A percentile compares a stretch with the other conserved stretches of the same genome.
These are phyloP conservation scores for Tachina lurida DNA, from an alignment of 2,888 invertebrate genomes.

Conservation along the genomic window DNA sequence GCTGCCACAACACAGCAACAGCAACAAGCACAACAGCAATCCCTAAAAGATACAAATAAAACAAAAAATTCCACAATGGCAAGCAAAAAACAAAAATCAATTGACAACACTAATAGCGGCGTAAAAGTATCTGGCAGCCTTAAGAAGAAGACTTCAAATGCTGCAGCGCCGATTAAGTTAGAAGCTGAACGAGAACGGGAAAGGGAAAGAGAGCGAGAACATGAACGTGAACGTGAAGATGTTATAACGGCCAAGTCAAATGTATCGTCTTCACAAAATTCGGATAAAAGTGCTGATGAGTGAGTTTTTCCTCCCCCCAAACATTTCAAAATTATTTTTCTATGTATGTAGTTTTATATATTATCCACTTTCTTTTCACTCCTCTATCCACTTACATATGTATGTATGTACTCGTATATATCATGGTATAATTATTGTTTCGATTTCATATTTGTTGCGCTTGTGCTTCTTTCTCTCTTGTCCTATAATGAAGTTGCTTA, in stretches of 20 bases:
- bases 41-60: slow-evolving; percentile 65
- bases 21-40: neutral
- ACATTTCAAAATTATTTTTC: neutral
- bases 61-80: slow-evolving; percentile 64
- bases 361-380: slow-evolving; percentile 22
- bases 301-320: slow-evolving; percentile 73
- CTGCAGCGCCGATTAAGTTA: slow-evolving; percentile 29
- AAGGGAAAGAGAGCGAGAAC: neutral
- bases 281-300: slow-evolving; percentile 80
- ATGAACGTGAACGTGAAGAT: slow-evolving; percentile 49
- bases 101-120: slow-evolving; percentile 25
- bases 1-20: slow-evolving; percentile 41
- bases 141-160: slow-evolving; percentile 62
- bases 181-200: slow-evolving; percentile 54
- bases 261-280: slow-evolving; percentile 72
- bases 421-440: slow-evolving; percentile 31
- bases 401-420: neutral
- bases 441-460: slow-evolving; percentile 14
- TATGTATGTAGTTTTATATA: slow-evolving; percentile 30
- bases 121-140: slow-evolving; percentile 27
- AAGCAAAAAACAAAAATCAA: slow-evolving; percentile 68
- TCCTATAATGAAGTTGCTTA: slow-evolving; percentile 1
- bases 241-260: slow-evolving; percentile 56
- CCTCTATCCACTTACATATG: slow-evolving; percentile 10
- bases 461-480: slow-evolving; percentile 28